Base-by-base conservation (phyloP, 2,797 vertebrate genomes). In the Channa striata region DNA sequence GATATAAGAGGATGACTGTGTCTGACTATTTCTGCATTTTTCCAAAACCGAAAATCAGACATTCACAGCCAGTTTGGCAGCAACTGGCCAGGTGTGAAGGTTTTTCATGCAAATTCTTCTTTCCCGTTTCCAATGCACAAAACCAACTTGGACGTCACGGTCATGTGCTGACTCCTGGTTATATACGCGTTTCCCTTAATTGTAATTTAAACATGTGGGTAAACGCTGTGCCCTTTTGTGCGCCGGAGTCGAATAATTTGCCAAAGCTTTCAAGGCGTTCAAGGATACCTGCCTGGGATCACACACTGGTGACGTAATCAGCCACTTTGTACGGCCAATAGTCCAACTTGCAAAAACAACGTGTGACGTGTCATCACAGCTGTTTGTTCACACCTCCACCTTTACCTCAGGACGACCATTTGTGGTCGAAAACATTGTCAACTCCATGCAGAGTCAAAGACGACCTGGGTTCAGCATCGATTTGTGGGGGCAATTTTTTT, bases 1-100 rank as follows among this genome's bases (percentile, higher is more conserved):
- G 34, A 8, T 21, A 53, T 16, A 33, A 13, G 12, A 2, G 2
- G 12, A 42, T 40, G 34, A 30, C 14, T 44, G 13, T 19, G 34
- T 53, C 8, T 5, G 37, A 58, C 23, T 66, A 51, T 72, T 51
- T 37, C 19, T 59, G 16, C 11, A 36, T 19, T 36, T 73, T 67
- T 59, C n/a, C 42, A 59, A 67, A 77, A 56, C 3, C 16, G 9
- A 25, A 10, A 49, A 42, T 50, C 11, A 1, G 4, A 50, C 30
- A 57, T 48, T 52, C 13, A 48, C 0, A 2, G 1, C 50, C 17
- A 30, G 19, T 53, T 50, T 0, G 0, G 11, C 53, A 50, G 19
- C 5, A 9, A 63, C 20, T 21, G 40, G 14, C 23, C 42, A 46
- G 46, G 40, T 56, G 40, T 49, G 19, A 11, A 47, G 19, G 19